phyloP scores from a whole-genome alignment of 2,113 vertebrate genomes.

The Seriola aureovittata region DNA sequence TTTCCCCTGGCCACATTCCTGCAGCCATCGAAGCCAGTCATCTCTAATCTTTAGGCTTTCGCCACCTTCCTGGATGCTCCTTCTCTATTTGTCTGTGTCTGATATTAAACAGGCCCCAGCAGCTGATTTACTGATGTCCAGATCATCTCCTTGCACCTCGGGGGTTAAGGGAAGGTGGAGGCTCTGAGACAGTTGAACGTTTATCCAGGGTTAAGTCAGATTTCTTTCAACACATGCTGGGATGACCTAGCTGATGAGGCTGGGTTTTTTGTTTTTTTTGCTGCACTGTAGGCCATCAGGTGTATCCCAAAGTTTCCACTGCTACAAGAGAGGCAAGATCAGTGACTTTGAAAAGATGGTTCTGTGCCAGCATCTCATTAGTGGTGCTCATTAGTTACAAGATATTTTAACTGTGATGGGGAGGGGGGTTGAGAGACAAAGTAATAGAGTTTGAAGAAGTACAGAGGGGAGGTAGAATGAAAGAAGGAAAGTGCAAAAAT shows the following conservation, averaged over 20 bases:
- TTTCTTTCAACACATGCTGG: slow-evolving; percentile 72
- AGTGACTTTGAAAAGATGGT: slow-evolving; percentile 52
- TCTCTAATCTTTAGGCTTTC: slow-evolving; percentile 40
- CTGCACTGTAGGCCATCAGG: slow-evolving; percentile 63
- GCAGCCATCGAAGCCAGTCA: slow-evolving; percentile 45
- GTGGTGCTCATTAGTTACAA: slow-evolving; percentile 70
- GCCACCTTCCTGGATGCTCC: slow-evolving; percentile 53
- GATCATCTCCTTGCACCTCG: slow-evolving; percentile 69
- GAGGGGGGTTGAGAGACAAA: background rate
- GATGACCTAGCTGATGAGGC: slow-evolving; percentile 53
- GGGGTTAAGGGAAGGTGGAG: slow-evolving; percentile 72
- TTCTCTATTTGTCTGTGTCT: slow-evolving; percentile 60
- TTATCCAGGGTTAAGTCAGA: slow-evolving; percentile 77
- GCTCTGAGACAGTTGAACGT: slow-evolving; percentile 59
- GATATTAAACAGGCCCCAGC: slow-evolving; percentile 71
- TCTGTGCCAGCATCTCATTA: slow-evolving; percentile 77
- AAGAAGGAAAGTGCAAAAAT: slow-evolving; percentile 51
- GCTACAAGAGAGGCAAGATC: slow-evolving; percentile 8
- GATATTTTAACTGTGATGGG: slow-evolving; percentile 66
- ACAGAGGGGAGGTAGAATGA: slow-evolving; percentile 35
- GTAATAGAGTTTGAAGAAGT: slow-evolving; percentile 51
- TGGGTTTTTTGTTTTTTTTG: slow-evolving; percentile 28
- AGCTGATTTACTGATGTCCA: slow-evolving; percentile 73
- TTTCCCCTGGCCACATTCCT: slow-evolving; percentile 32
- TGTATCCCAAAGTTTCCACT: slow-evolving; percentile 56